phyloP scores from a whole-genome alignment of 2,113 vertebrate species.

The Barbus barbus region DNA sequence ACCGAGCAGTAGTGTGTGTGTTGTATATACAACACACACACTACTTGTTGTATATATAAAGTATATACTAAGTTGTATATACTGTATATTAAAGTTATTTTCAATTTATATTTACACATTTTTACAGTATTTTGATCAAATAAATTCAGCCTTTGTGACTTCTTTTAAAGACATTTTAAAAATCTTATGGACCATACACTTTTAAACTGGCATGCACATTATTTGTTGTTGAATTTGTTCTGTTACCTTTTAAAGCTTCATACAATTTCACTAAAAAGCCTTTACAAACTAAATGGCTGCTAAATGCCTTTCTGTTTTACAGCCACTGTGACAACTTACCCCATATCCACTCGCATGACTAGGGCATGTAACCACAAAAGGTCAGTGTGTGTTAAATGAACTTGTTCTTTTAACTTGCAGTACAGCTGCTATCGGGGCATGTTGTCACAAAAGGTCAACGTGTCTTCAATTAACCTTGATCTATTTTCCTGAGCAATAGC shows the following conservation, averaged over 20 bases:
- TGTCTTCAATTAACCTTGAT: background rate
- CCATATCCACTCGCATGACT: background rate
- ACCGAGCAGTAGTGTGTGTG: too few relatives aligned
- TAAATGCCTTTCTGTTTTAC: background rate
- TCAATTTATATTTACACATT: too few relatives aligned
- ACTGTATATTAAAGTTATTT: too few relatives aligned
- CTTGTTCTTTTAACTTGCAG: slow-evolving; percentile 7
- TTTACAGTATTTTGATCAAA: background rate
- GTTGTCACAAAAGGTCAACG: background rate
- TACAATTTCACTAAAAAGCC: background rate
- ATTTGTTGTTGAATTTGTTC: background rate
- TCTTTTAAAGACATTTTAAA: background rate
- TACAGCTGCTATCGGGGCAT: background rate
- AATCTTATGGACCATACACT: background rate
- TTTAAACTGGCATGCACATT: background rate
- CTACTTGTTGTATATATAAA: too few relatives aligned
- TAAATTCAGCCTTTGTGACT: background rate
- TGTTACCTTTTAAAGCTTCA: background rate
- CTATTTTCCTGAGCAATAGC: background rate
- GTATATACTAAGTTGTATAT: too few relatives aligned
- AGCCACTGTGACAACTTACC: background rate
- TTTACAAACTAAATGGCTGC: background rate
- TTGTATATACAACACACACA: too few relatives aligned
- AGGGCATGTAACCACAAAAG: background rate
- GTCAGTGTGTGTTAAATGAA: background rate